Evolutionary conservation across 2,113 vertebrate genomes (phyloP).

Genomic region (Nerophis ophidion): DNA sequence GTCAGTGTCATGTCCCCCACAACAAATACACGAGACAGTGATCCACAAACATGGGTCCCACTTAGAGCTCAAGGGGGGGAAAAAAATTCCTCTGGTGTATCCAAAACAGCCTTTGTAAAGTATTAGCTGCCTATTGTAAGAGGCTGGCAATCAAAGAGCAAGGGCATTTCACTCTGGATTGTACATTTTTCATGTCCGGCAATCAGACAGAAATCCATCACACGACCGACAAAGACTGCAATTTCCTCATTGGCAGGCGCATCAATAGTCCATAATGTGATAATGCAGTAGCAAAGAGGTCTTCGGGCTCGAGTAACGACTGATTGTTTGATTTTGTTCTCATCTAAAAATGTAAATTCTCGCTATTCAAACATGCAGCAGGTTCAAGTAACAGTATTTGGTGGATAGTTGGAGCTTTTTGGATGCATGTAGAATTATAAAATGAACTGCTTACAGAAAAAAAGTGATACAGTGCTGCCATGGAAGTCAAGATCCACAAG

Average conservation of each 20-base stretch:
- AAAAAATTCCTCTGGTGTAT: neutral
- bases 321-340: conserved; percentile 20
- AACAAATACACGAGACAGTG: neutral
- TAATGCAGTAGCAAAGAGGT: conserved; percentile 31
- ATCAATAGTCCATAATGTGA: conserved; percentile 33
- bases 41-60: neutral
- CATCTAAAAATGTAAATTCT: conserved; percentile 14
- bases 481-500: neutral
- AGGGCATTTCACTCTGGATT: conserved; percentile 5
- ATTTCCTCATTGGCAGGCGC: conserved; percentile 32
- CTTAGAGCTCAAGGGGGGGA: neutral
- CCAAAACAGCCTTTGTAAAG: conserved; percentile 8
- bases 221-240: conserved; percentile 17
- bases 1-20: too few relatives aligned
- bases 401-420: neutral
- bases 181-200: conserved; percentile 19
- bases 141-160: conserved; percentile 14
- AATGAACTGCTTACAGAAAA: too few relatives aligned
- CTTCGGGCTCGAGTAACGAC: conserved; percentile 28
- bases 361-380: conserved; percentile 11
- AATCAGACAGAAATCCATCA: conserved; percentile 41
- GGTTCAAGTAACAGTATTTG: neutral
- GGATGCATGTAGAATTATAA: neutral
- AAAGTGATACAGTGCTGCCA: too few relatives aligned
- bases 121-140: conserved; percentile 14